phyloP scores from a whole-genome alignment of 2,888 invertebrate species.

The Taenaris catops region DNA sequence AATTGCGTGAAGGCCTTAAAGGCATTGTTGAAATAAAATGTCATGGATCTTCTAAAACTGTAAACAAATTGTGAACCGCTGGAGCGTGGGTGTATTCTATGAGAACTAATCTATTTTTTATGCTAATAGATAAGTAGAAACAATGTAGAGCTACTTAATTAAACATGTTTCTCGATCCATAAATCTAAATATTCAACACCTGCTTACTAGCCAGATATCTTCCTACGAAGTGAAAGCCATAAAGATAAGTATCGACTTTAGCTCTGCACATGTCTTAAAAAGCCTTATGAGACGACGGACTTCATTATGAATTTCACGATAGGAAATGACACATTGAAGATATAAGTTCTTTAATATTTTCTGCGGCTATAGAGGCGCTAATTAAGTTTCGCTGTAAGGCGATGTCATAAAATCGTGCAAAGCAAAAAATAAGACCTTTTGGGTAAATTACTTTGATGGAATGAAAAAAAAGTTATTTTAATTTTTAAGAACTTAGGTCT shows the following conservation, averaged over 20 bases:
- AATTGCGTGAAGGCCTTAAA: no score
- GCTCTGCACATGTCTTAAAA: constrained; percentile 28
- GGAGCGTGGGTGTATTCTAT: constrained; percentile 25
- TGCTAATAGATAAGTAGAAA: constrained; percentile 44
- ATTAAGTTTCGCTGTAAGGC: constrained; percentile 9
- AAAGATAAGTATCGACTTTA: constrained; percentile 41
- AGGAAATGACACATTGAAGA: constrained; percentile 11
- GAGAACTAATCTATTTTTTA: constrained; percentile 45
- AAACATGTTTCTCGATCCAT: constrained; percentile 68
- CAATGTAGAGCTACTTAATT: constrained; percentile 65
- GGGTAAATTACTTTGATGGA: constrained; percentile 1
- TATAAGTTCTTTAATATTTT: constrained; percentile 11
- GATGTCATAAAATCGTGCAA: constrained; percentile 1
- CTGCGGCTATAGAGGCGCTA: constrained; percentile 8
- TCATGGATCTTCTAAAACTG: constrained; percentile 18
- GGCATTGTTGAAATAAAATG: no score
- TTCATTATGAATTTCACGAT: constrained; percentile 9
- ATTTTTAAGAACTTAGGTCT: no score
- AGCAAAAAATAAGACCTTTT: constrained; percentile 3
- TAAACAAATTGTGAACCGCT: constrained; percentile 22
- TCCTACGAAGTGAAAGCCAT: constrained; percentile 45
- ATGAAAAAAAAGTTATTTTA: no score
- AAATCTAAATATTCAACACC: constrained; percentile 62
- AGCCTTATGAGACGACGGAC: constrained; percentile 16
- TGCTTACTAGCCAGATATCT: constrained; percentile 27